Evolutionary conservation across 2,113 vertebrate genomes (phyloP), one percentile per base, ranked within the genome.

Genomic region (Paradoxurus hermaphroditus): DNA sequence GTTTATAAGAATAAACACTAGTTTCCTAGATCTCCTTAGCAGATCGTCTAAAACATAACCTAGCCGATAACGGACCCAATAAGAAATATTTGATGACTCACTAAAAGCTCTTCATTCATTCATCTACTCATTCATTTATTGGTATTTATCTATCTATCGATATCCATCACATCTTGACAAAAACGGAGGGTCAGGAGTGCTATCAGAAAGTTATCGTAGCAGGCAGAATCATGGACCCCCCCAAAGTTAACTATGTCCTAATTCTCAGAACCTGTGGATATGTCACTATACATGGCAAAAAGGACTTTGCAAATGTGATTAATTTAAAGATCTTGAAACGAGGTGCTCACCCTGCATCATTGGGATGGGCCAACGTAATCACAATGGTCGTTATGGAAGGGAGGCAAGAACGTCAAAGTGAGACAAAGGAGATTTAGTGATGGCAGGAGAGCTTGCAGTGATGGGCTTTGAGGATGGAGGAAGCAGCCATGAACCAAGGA

Each of bases 41-140:
- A 94, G 65, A 92, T 46, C 77, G 1, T 49, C 29, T 90, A 68
- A 91, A 96, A 77, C 67, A 90, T 88, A 44, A n/a, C 44, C 19
- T 72, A 34, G 5, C 27, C 78, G 67, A 83, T 79, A 75, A 68
- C 82, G 19, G 44, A 86, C 10, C 41, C 19, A 72, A 53, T 82
- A 92, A 88, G 75, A 91, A 93, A 95, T 83, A 82, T 62, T 49
- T 79, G 27, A 86, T 79, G 18, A 84, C 75, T 79, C 19, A 59
- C n/a, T 67, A 4, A 70, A 85, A 84, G 27, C 2, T 81, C 84
- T 86, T 93, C 12, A 29, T 72, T 92, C 56, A 27, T 81, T 77
- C 34, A 68, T 72, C 51, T 12, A 56, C 4, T 77, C 4, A 46
- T 7, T 67, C 44, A 70, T 46, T 90, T 39, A 73, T 18, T 93